These are phyloP conservation scores for Cantharis rustica DNA, from an alignment of 2,888 invertebrate genomes.

Conservation along the genomic window DNA sequence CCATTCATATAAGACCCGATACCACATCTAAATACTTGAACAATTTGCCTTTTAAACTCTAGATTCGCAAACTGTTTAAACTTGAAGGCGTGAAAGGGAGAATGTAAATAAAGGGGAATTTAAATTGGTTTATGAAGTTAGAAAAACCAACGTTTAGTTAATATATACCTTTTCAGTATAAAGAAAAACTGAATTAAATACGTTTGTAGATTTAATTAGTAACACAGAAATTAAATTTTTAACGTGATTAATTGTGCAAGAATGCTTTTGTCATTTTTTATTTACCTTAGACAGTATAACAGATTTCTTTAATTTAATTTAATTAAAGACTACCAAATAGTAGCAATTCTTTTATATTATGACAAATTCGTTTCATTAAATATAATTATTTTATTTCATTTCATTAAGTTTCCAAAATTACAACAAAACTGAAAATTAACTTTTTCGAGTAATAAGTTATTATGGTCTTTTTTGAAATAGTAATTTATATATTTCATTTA, in stretches of 20 bases:
- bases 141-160: conserved; percentile 24
- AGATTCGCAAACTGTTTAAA: conserved; percentile 9
- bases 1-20: not conserved
- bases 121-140: conserved; percentile 31
- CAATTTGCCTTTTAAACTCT: conserved; percentile 13
- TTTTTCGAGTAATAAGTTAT: not conserved
- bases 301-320: not conserved
- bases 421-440: not conserved
- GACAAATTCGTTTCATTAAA: not conserved
- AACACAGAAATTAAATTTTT: conserved; percentile 16
- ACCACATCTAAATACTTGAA: conserved; percentile 11
- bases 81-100: conserved; percentile 21
- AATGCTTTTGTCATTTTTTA: not conserved
- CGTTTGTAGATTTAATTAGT: conserved; percentile 26
- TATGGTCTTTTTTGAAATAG: not conserved
- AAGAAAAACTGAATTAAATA: conserved; percentile 16
- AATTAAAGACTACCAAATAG: not conserved
- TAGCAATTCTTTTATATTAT: not conserved
- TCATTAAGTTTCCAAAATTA: not conserved
- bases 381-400: not conserved
- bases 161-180: conserved; percentile 19
- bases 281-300: not conserved
- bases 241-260: not conserved
- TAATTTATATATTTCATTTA: not conserved
- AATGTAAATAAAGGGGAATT: conserved; percentile 28